Evolutionary conservation across 2,888 invertebrate species (phyloP).

Genomic region (Leptopilina myrica): DNA sequence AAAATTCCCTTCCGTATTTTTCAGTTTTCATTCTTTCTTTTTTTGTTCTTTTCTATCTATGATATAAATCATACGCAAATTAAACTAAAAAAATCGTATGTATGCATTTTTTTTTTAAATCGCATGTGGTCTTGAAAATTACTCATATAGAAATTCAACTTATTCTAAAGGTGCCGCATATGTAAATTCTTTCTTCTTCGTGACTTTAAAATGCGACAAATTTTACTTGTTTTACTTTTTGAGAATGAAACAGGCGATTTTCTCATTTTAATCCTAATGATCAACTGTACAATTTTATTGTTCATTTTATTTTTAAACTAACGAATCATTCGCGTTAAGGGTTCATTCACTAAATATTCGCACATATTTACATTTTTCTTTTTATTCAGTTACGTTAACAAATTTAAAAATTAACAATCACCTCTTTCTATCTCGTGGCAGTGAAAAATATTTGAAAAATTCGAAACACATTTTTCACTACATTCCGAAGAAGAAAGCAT

Average conservation of each 20-base stretch:
- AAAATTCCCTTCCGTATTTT: slow-evolving; percentile 8
- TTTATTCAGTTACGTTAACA: slow-evolving; percentile 1
- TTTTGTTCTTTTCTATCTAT: background rate
- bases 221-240: background rate
- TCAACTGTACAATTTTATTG: slow-evolving; percentile 26
- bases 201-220: slow-evolving; percentile 25
- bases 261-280: slow-evolving; percentile 1
- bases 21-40: background rate
- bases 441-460: slow-evolving; percentile 14
- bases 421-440: slow-evolving; percentile 3
- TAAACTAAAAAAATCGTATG: slow-evolving; percentile 16
- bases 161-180: slow-evolving; percentile 13
- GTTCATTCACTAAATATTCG: slow-evolving; percentile 26
- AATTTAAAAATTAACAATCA: slow-evolving; percentile 26
- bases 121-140: slow-evolving; percentile 28
- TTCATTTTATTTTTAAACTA: background rate
- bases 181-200: slow-evolving; percentile 26
- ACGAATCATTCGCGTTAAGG: slow-evolving; percentile 27
- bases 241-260: slow-evolving; percentile 32
- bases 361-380: slow-evolving; percentile 34
- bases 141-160: slow-evolving; percentile 19
- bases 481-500: slow-evolving; percentile 19
- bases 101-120: slow-evolving; percentile 14
- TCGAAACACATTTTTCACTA: slow-evolving; percentile 15
- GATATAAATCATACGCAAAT: slow-evolving; percentile 29